phyloP scores from a whole-genome alignment of 2,113 vertebrate genomes.

The Ammospiza caudacuta region DNA sequence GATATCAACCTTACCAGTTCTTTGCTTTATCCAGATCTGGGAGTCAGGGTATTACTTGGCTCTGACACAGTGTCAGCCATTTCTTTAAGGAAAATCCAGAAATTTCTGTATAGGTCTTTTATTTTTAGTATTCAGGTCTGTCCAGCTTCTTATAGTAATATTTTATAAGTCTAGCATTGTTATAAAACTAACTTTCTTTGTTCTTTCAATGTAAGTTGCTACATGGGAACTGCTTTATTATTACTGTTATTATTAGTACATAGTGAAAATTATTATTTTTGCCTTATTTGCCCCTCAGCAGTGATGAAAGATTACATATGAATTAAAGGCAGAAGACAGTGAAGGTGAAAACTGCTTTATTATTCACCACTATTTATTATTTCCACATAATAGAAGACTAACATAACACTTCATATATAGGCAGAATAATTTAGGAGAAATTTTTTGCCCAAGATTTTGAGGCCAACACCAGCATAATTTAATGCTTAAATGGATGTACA shows the following conservation, averaged over 20 bases:
- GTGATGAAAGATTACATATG: not conserved
- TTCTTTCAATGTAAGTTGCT: not conserved
- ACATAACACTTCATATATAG: not conserved
- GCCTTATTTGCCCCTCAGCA: not conserved
- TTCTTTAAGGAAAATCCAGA: not conserved
- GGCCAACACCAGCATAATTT: not conserved
- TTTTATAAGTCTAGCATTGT: not conserved
- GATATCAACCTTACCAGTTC: not conserved
- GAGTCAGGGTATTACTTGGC: not conserved
- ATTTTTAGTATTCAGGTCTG: not conserved
- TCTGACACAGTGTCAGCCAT: not conserved
- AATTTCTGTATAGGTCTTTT: not conserved
- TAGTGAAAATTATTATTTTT: not conserved
- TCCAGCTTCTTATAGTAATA: not conserved
- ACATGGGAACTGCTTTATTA: not conserved
- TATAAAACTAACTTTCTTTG: not conserved
- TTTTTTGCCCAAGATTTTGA: not conserved
- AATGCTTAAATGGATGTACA: not conserved
- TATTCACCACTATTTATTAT: not conserved
- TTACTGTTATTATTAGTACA: not conserved
- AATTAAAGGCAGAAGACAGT: not conserved
- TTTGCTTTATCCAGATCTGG: not conserved
- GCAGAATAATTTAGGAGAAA: not conserved
- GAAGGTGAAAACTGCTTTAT: not conserved
- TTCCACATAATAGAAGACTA: not conserved